Percentiles rank a stretch among this genome's conserved stretches.
phyloP scores from a whole-genome alignment of 2,113 vertebrate genomes.

The Takifugu bimaculatus region DNA sequence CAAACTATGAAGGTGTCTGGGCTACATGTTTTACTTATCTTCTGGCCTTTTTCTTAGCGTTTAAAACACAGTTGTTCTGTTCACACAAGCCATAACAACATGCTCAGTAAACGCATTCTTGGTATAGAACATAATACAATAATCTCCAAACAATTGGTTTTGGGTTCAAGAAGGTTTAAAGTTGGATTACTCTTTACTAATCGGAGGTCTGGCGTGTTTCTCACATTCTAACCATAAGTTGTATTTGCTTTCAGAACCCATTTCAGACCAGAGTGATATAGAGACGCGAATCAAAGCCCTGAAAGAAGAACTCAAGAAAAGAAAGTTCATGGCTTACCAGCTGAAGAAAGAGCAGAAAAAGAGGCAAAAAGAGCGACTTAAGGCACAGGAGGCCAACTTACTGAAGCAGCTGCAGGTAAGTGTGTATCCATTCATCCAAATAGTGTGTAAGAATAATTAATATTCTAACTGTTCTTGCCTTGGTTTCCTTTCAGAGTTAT shows the following conservation, averaged over 20 bases:
- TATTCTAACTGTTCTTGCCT: not conserved
- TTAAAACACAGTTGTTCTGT: not conserved
- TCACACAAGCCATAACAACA: conserved; percentile 7
- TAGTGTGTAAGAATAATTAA: not conserved
- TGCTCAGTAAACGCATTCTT: conserved; percentile 19
- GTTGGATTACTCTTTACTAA: conserved; percentile 59
- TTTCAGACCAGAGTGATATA: conserved; percentile 94
- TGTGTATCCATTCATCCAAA: not conserved
- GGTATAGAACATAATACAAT: conserved; percentile 48
- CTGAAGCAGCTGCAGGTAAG: conserved; percentile 91
- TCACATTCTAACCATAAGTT: conserved; percentile 48
- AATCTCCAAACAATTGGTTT: conserved; percentile 42
- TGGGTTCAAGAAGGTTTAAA: conserved; percentile 28
- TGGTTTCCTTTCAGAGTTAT: conserved; percentile 76
- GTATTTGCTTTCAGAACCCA: conserved; percentile 78
- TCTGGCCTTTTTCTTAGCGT: conserved; percentile 40
- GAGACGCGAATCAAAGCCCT: conserved; percentile 89
- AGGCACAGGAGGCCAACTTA: conserved; percentile 92
- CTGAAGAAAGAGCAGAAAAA: conserved; percentile 94
- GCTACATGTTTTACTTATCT: conserved; percentile 46
- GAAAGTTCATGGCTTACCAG: conserved; percentile 88
- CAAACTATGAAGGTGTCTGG: conserved; percentile 53
- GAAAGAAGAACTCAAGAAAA: conserved; percentile 87
- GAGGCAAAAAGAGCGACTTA: conserved; percentile 89
- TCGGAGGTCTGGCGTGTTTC: conserved; percentile 37